Conservation (phyloP, 2,888 invertebrate species). For the Neria commutata region DNA sequence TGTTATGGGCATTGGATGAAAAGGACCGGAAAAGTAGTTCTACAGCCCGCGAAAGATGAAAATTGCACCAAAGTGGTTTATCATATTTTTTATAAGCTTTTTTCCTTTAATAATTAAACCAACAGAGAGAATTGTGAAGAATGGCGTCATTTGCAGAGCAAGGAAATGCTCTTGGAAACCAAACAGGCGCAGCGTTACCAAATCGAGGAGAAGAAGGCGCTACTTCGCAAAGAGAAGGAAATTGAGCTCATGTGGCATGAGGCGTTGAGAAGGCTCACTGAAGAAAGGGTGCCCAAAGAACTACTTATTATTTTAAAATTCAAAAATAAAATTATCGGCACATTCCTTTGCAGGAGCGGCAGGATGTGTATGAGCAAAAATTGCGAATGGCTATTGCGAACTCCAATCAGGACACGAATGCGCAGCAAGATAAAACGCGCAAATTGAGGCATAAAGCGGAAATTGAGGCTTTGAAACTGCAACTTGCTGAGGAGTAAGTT, state of each 20-base stretch:
- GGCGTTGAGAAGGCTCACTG: conserved; percentile 20
- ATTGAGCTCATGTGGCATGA: conserved; percentile 33
- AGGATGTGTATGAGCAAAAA: conserved; percentile 25
- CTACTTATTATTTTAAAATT: background rate
- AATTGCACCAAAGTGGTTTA: no score
- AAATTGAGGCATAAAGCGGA: conserved; percentile 6
- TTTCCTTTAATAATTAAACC: no score
- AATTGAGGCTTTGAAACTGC: conserved; percentile 6
- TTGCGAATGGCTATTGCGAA: conserved; percentile 25
- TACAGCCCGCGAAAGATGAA: no score
- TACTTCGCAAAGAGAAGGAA: conserved; percentile 23
- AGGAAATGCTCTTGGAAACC: conserved; percentile 31
- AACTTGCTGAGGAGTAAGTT: conserved; percentile 24
- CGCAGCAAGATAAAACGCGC: conserved; percentile 11
- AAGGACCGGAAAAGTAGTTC: no score
- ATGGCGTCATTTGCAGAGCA: conserved; percentile 31
- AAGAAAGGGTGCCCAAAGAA: conserved; percentile 26
- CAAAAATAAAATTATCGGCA: no score
- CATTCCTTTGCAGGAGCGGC: conserved; percentile 20
- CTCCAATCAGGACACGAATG: conserved; percentile 24
- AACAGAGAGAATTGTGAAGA: conserved; percentile 38
- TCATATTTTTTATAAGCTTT: no score
- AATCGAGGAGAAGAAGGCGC: conserved; percentile 31
- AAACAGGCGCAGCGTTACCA: conserved; percentile 36
- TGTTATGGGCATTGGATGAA: no score